Base-by-base conservation (phyloP, 2,888 invertebrate species). In the Tiliacea citrago region DNA sequence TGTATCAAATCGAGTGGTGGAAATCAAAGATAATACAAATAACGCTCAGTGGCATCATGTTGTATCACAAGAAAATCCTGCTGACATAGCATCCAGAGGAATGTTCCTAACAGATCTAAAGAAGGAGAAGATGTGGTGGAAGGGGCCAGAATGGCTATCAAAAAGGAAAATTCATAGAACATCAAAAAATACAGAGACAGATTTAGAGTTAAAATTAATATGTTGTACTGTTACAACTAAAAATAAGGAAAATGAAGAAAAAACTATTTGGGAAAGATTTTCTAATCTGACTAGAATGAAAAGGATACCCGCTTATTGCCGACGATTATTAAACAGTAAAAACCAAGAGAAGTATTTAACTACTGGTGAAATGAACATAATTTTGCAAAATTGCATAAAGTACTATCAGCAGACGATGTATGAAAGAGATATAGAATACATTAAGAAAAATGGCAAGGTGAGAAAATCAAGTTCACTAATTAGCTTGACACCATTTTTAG, bases 401-500 rank as follows among this genome's bases (percentile, higher is more conserved):
- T 68, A 35, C 12, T 77, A 73, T 60, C 73, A 77, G 16, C 51
- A 39, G 6, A 39, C 24, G 60, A 24, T 55, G 35, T 73, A 73
- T 60, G 51, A 68, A 60, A 39, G n/a, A 21, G 70, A 83, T 8
- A 62, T 65, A 16, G 47, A n/a, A 53, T 70, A 79, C 58, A 62
- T 77, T 63, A 57, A 63, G 45, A 75, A 77, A n/a, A 72, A 73
- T 68, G 69, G 67, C 1, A 68, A 24, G 16, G 69, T 85, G 6
- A 62, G 63, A 24, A 81, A 75, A 67, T 66, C n/a, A 45, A 81
- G 2, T 3, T n/a, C n/a, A n/a, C n/a, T n/a, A n/a, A n/a, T n/a
- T n/a, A n/a, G n/a, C n/a, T n/a, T n/a, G 5, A 51, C 69, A 60
- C 78, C 83, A 35, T 79, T 73, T 61, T 45, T 85, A 24, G 84